A percentile compares a stretch with the other conserved stretches of the same genome.
These are phyloP conservation scores for Caranx melampygus DNA, from an alignment of 2,113 vertebrate genomes.

Conservation along the genomic window DNA sequence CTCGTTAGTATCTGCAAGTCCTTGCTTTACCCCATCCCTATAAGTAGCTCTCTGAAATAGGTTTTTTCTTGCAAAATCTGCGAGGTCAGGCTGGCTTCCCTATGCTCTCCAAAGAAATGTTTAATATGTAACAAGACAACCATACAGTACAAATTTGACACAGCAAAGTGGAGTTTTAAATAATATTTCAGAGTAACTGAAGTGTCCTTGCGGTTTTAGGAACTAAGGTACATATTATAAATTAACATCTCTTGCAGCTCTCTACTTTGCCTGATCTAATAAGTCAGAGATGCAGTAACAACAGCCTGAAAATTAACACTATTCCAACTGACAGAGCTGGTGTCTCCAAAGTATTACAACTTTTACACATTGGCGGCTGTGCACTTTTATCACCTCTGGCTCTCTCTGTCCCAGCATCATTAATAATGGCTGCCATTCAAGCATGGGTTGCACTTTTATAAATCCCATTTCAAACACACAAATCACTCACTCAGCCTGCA, in stretches of 20 bases:
- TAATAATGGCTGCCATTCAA: slow-evolving; percentile 2
- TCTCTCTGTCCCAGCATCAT: slow-evolving; percentile 8
- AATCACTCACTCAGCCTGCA: not conserved
- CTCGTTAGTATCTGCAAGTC: slow-evolving; percentile 44
- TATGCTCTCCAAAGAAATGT: not conserved
- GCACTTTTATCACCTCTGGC: slow-evolving; percentile 5
- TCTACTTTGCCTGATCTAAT: slow-evolving; percentile 9
- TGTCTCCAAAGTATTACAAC: slow-evolving; percentile 19
- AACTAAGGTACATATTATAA: slow-evolving; percentile 4
- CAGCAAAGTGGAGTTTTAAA: not conserved
- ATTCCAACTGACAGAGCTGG: not conserved
- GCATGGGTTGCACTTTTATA: not conserved
- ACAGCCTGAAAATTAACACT: slow-evolving; percentile 3
- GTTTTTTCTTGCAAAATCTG: slow-evolving; percentile 25
- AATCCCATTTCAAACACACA: not conserved
- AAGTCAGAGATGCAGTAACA: slow-evolving; percentile 25
- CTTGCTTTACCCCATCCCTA: slow-evolving; percentile 9
- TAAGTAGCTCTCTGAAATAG: slow-evolving; percentile 37
- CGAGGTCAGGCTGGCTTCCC: not conserved
- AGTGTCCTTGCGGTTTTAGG: not conserved
- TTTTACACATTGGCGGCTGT: slow-evolving; percentile 25
- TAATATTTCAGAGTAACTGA: not conserved
- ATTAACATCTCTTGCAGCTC: slow-evolving; percentile 1
- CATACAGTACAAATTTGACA: slow-evolving; percentile 13
- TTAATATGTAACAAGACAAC: slow-evolving; percentile 11